phyloP scores from a whole-genome alignment of 2,888 invertebrate species.

The Ecdyonurus torrentis region DNA sequence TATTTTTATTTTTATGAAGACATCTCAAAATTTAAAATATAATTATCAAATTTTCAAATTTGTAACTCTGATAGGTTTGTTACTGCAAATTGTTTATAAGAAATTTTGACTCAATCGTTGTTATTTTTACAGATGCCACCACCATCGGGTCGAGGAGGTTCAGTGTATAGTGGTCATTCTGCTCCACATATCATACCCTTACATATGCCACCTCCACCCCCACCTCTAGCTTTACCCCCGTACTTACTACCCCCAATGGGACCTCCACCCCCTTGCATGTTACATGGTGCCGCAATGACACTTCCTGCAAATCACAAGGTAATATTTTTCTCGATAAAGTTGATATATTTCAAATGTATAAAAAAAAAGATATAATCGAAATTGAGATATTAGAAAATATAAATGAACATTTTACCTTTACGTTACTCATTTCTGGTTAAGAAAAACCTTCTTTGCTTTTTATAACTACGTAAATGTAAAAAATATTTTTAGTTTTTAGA shows the following conservation, averaged over 20 bases:
- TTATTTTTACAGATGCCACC: neutral
- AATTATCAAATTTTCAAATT: too few relatives aligned
- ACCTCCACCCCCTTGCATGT: neutral
- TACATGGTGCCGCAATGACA: neutral
- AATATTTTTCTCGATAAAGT: too few relatives aligned
- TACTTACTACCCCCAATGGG: neutral
- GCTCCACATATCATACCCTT: neutral
- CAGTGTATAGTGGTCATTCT: neutral
- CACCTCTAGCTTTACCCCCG: neutral
- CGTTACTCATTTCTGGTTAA: too few relatives aligned
- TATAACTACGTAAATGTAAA: too few relatives aligned
- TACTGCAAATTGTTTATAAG: neutral
- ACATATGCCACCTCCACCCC: conserved; percentile 1
- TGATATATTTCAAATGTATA: too few relatives aligned
- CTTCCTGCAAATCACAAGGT: neutral
- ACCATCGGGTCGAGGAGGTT: neutral
- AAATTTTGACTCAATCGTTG: neutral
- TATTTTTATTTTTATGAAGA: too few relatives aligned
- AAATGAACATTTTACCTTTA: too few relatives aligned
- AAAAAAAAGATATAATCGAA: too few relatives aligned
- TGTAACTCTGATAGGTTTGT: neutral
- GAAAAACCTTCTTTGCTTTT: too few relatives aligned
- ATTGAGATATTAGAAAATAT: too few relatives aligned
- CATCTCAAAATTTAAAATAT: neutral
- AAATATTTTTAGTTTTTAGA: too few relatives aligned